A percentile compares a stretch with the other conserved stretches of the same genome.
phyloP scores from a whole-genome alignment of 2,797 vertebrate genomes.

The Arnoldichthys spilopterus region DNA sequence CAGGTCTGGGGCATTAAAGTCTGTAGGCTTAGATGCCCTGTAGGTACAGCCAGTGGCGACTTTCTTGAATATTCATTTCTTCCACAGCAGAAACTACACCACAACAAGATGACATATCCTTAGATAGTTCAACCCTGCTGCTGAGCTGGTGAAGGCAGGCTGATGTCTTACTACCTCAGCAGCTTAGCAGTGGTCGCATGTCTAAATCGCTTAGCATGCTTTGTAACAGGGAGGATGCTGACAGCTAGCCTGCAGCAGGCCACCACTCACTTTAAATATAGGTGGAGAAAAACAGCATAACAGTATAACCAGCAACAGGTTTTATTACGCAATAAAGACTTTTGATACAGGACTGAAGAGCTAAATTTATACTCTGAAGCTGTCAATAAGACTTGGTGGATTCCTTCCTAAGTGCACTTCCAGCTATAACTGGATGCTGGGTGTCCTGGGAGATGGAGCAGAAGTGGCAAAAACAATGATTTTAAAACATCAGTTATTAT shows the following conservation, averaged over 20 bases:
- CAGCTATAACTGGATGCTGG: background rate
- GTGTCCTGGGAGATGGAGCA: background rate
- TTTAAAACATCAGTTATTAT: too few relatives aligned
- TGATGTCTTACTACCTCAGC: constrained; percentile 43
- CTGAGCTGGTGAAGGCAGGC: constrained; percentile 16
- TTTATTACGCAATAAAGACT: background rate
- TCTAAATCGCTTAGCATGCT: constrained; percentile 26
- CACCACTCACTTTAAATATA: background rate
- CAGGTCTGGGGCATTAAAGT: background rate
- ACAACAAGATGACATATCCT: background rate
- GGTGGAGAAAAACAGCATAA: background rate
- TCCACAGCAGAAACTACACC: background rate
- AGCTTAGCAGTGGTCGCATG: constrained; percentile 22
- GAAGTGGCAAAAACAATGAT: background rate
- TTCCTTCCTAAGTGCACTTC: background rate
- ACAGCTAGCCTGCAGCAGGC: constrained; percentile 3
- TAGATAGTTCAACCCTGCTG: background rate
- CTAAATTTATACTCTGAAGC: background rate
- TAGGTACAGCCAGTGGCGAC: background rate
- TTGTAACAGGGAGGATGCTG: constrained; percentile 1
- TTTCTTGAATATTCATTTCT: background rate
- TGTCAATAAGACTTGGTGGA: too few relatives aligned
- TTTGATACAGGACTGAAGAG: background rate
- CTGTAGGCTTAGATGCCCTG: background rate
- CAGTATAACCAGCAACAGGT: background rate